Evolutionary conservation across 2,888 invertebrate genomes (phyloP), one percentile per base, ranked within the genome.

Genomic region (Thymelicus lineola): DNA sequence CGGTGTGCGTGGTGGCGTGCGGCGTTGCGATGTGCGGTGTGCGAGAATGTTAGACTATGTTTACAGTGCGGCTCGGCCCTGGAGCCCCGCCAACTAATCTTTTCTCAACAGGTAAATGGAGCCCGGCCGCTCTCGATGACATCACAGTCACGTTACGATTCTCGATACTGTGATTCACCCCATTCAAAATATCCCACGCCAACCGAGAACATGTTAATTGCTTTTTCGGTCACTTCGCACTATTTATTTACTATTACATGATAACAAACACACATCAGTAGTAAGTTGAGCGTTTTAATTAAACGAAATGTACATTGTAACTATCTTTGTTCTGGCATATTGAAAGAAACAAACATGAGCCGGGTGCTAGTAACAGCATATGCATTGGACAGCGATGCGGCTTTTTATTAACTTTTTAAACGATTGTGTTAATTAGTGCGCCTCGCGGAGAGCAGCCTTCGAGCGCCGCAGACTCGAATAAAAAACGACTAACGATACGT

Each of bases 361-460:
- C 72, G 70, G 71, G 68, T 75, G 75, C 76, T 74, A 72, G 76
- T 68, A 79, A 82, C 82, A 78, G 80, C 89, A 88, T 79, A 79
- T 91, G 93, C 88, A 75, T 79, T 83, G 82, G 90, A 91, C 91
- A 87, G 86, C 83, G 76, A 75, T 82, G 77, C 80, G 80, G 86
- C 85, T 83, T 85, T 89, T 88, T 92, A 91, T 92, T 90, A 91
- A 86, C 82, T 89, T 91, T 92, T 90, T 87, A 89, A 91, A 87
- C 88, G 89, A 89, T 91, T 87, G 90, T 84, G 88, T 91, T 93
- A 91, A 93, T 93, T 91, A 93, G 89, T 86, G 85, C 80, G 85
- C 81, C 85, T 82, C 82, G 80, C 83, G 79, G 83, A 83, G 82
- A 83, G 77, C 78, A 73, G 79, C 86, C 86, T 86, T 83, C 84